Conservation (phyloP, 2,797 vertebrate species). For the Gila robusta region DNA sequence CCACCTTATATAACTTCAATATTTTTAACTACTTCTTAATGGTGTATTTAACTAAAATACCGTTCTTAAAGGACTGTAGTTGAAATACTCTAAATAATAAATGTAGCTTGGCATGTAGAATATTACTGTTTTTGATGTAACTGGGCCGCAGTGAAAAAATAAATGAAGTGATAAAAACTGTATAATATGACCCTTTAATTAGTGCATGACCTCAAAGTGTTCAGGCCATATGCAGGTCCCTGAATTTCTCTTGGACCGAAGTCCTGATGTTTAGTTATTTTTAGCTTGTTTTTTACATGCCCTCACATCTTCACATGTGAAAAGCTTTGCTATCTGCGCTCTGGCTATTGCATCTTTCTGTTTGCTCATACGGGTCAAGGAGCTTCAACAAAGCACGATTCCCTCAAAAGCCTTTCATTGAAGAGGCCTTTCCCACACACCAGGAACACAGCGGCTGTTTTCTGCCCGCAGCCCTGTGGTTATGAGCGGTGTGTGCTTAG, state of each 20-base stretch:
- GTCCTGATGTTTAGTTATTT: slow-evolving; percentile 20
- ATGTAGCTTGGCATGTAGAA: neutral
- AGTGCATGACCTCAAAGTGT: neutral
- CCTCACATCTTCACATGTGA: slow-evolving; percentile 22
- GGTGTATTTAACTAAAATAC: neutral
- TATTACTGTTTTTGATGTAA: neutral
- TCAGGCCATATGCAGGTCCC: neutral
- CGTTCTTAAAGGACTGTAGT: neutral
- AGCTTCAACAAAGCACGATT: slow-evolving; percentile 51
- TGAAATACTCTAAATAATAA: neutral
- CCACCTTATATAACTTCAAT: neutral
- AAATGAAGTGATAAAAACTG: neutral
- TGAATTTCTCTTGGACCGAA: neutral
- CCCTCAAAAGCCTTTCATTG: slow-evolving; percentile 29
- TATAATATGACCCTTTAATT: neutral
- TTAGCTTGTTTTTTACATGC: slow-evolving; percentile 22
- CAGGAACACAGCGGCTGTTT: neutral
- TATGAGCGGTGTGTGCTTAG: neutral
- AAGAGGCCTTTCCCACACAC: slow-evolving; percentile 8
- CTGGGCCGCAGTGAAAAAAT: neutral
- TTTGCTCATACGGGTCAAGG: slow-evolving; percentile 48
- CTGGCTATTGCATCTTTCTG: slow-evolving; percentile 27
- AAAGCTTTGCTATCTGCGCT: slow-evolving; percentile 29
- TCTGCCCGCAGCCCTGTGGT: neutral
- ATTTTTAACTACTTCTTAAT: neutral